These are phyloP conservation scores for Xerus inauris DNA, from an alignment of 2,113 vertebrate species.

Conservation along the genomic window DNA sequence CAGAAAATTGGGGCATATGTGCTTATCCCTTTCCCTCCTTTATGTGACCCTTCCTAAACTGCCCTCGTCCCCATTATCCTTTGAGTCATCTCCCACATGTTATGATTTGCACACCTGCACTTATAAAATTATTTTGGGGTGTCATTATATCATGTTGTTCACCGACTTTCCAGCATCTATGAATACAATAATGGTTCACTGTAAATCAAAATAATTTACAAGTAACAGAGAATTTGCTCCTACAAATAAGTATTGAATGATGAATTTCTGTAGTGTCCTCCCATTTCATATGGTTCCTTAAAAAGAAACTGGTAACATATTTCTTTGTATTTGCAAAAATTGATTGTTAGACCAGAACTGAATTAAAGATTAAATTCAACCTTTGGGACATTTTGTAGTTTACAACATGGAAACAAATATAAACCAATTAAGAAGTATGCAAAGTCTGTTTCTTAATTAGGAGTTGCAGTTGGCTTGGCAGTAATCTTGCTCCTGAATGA, in stretches of 20 bases:
- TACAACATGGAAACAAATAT: slow-evolving; percentile 57
- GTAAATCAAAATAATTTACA: slow-evolving; percentile 87
- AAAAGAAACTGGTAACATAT: slow-evolving; percentile 77
- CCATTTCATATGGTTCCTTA: slow-evolving; percentile 75
- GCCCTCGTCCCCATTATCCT: slow-evolving; percentile 82
- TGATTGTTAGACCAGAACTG: slow-evolving; percentile 46
- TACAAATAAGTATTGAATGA: slow-evolving; percentile 77
- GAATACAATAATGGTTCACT: slow-evolving; percentile 80
- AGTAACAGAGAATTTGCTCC: slow-evolving; percentile 79
- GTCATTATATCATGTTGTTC: slow-evolving; percentile 83
- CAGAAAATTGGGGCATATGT: slow-evolving; percentile 58
- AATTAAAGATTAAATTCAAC: slow-evolving; percentile 43
- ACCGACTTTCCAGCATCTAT: slow-evolving; percentile 80
- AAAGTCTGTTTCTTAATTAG: slow-evolving; percentile 29
- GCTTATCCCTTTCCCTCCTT: slow-evolving; percentile 58
- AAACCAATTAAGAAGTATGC: slow-evolving; percentile 39
- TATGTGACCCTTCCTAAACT: slow-evolving; percentile 76
- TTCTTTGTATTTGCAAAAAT: slow-evolving; percentile 70
- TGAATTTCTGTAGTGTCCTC: slow-evolving; percentile 77
- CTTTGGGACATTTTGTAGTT: slow-evolving; percentile 13
- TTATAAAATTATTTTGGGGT: slow-evolving; percentile 86
- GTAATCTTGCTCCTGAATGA: not conserved
- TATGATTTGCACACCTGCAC: slow-evolving; percentile 86
- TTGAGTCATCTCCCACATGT: slow-evolving; percentile 84
- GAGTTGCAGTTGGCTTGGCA: slow-evolving; percentile 13